Conservation (phyloP, 2,888 invertebrate species). For the Diaperis boleti region DNA sequence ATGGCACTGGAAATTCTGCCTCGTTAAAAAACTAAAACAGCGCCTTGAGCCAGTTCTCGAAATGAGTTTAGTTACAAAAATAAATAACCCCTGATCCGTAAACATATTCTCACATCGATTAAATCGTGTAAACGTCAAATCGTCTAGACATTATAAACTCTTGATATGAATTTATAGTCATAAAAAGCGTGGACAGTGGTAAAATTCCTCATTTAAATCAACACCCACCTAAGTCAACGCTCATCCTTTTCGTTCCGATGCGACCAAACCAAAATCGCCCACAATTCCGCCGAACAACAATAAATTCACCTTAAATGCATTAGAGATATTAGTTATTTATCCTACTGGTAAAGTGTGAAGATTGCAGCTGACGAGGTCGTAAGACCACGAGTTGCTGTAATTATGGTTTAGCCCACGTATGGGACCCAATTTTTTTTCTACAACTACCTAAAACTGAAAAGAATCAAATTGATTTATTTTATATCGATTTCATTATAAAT, state of each 20-base stretch:
- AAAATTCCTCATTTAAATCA: conserved; percentile 11
- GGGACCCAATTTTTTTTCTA: no score
- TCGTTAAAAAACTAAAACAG: no score
- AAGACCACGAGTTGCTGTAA: no score
- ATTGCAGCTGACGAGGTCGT: no score
- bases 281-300: not conserved
- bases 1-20: no score
- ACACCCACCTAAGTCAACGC: conserved; percentile 12
- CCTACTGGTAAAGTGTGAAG: no score
- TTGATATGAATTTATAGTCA: conserved; percentile 17
- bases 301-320: conserved; percentile 20
- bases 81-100: not conserved
- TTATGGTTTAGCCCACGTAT: no score
- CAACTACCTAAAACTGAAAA: no score
- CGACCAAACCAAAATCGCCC: not conserved
- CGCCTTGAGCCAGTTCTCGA: no score
- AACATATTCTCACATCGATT: conserved; percentile 9
- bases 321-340: no score
- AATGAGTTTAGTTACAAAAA: conserved; percentile 3
- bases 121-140: conserved; percentile 19
- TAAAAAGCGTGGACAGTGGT: conserved; percentile 9
- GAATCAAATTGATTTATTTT: no score
- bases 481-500: no score
- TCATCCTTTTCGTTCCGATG: not conserved
- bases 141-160: conserved; percentile 29